Evolutionary conservation across 2,113 vertebrate species (phyloP).

Genomic region (Upupa epops): DNA sequence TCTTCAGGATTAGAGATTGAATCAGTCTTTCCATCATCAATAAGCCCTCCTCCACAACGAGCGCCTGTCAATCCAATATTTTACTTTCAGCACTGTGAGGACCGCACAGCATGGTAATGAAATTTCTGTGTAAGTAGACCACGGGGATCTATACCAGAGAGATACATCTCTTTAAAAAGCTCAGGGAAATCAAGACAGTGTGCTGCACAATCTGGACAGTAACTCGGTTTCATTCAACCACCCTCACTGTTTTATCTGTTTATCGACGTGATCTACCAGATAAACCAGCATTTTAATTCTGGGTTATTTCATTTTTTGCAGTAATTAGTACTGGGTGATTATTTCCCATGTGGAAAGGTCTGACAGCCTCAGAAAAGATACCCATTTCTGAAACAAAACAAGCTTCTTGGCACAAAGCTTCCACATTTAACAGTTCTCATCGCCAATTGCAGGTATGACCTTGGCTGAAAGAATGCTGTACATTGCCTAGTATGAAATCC

Average conservation of each 20-base stretch:
- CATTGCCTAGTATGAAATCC: not conserved
- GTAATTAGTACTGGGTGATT: not conserved
- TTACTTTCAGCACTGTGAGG: slow-evolving; percentile 59
- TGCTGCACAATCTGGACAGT: slow-evolving; percentile 41
- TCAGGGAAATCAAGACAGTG: slow-evolving; percentile 40
- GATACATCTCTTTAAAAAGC: slow-evolving; percentile 58
- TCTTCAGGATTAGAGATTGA: slow-evolving; percentile 77
- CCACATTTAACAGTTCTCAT: not conserved
- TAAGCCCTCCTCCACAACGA: slow-evolving; percentile 64
- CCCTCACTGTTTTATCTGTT: slow-evolving; percentile 27
- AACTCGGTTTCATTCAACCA: slow-evolving; percentile 34
- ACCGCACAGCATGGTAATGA: slow-evolving; percentile 69
- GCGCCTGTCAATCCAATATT: slow-evolving; percentile 72
- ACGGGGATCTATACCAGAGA: slow-evolving; percentile 54
- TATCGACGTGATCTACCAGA: not conserved
- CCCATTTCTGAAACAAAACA: not conserved
- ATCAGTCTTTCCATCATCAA: slow-evolving; percentile 74
- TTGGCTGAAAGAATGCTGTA: not conserved
- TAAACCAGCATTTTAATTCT: not conserved
- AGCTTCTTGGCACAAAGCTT: not conserved
- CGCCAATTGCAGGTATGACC: not conserved
- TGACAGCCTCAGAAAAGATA: not conserved
- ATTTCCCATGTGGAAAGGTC: not conserved
- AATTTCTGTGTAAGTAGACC: slow-evolving; percentile 67
- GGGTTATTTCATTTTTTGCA: not conserved